These are phyloP conservation scores for Allophyes oxyacanthae DNA, from an alignment of 2,888 invertebrate species.

Conservation along the genomic window DNA sequence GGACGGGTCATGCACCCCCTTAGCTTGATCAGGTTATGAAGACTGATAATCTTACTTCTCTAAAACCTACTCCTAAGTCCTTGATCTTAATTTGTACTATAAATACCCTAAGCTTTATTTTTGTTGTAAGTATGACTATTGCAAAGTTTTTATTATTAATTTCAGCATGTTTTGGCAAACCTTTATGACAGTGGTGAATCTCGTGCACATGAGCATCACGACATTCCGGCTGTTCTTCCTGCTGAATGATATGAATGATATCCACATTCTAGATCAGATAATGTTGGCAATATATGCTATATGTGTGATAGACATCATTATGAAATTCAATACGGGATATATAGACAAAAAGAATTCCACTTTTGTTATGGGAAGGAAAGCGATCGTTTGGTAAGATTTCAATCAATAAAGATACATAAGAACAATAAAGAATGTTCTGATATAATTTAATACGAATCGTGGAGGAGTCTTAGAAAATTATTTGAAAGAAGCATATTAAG, in stretches of 20 bases:
- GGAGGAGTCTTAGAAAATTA: too few species aligned
- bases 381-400: slow-evolving; percentile 62
- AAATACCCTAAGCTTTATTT: too few species aligned
- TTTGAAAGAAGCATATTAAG: too few species aligned
- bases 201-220: slow-evolving; percentile 63
- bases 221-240: slow-evolving; percentile 67
- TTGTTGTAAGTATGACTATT: too few species aligned
- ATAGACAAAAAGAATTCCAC: slow-evolving; percentile 47
- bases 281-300: slow-evolving; percentile 62
- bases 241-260: slow-evolving; percentile 45
- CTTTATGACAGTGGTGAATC: slow-evolving; percentile 64
- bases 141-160: slow-evolving; percentile 12
- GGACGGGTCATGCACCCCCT: slow-evolving; percentile 69
- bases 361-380: slow-evolving; percentile 64
- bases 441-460: too few species aligned
- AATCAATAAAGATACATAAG: background rate
- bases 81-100: too few species aligned
- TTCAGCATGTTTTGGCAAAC: slow-evolving; percentile 70
- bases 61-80: too few species aligned
- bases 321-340: slow-evolving; percentile 75
- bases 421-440: too few species aligned
- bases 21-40: slow-evolving; percentile 70
- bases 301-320: slow-evolving; percentile 70
- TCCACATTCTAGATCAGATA: slow-evolving; percentile 56
- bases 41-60: background rate